Percentiles rank a stretch among this genome's conserved stretches.
Evolutionary conservation across 2,113 vertebrate species (phyloP).

Genomic region (Podarcis muralis): DNA sequence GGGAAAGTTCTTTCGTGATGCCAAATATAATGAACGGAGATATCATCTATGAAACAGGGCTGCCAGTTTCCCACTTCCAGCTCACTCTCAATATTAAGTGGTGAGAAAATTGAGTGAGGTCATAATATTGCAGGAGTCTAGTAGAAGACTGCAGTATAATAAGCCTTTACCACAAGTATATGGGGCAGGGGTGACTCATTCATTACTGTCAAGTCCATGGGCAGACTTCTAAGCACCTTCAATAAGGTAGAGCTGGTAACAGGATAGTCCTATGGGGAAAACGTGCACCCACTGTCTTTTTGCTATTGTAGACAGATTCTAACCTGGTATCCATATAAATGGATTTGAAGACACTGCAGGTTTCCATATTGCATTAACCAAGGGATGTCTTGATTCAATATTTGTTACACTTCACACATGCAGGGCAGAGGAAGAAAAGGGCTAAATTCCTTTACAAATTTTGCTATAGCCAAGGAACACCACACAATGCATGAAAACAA

Average conservation of each 20-base stretch:
- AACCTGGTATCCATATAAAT: slow-evolving; percentile 29
- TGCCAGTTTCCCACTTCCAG: neutral
- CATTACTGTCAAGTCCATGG: neutral
- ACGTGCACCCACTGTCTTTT: neutral
- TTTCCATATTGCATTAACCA: slow-evolving; percentile 11
- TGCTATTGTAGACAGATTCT: neutral
- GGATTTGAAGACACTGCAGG: neutral
- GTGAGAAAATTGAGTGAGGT: neutral
- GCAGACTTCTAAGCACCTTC: neutral
- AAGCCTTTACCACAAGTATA: neutral
- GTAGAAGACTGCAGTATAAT: neutral
- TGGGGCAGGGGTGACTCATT: neutral
- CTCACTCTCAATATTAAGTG: neutral
- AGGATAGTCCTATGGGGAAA: neutral
- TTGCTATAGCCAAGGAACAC: slow-evolving; percentile 24
- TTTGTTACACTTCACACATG: slow-evolving; percentile 36
- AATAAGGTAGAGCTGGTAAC: neutral
- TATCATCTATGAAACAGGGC: neutral
- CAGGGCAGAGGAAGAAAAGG: neutral
- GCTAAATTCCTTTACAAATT: slow-evolving; percentile 26
- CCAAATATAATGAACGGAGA: neutral
- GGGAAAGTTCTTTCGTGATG: neutral
- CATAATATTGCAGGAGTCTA: neutral
- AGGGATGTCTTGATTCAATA: slow-evolving; percentile 28
- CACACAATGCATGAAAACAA: slow-evolving; percentile 6